Evolutionary conservation across 2,113 vertebrate species (phyloP), one percentile per base, ranked within the genome.

Genomic region (Sylvietta virens): DNA sequence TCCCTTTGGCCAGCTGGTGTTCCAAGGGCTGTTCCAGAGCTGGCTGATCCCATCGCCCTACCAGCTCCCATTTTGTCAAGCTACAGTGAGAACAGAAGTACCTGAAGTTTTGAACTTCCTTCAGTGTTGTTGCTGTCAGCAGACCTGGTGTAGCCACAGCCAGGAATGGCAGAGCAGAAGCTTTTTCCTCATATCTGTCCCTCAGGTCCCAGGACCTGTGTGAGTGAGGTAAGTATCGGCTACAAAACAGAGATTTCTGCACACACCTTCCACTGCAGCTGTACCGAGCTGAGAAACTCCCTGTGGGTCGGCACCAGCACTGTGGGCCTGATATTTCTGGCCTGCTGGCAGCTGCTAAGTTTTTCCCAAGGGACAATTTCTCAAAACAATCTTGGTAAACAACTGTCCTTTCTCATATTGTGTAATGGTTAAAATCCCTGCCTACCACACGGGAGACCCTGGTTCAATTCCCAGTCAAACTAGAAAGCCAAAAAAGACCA

Each of bases 231-330:
- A 6, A 0, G 7, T 8, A 1, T 5, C 31, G 69, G 24, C 39
- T 44, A 3, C 27, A 10, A 0, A 12, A 15, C 51, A n/a, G 28
- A 27, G 28, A 22, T 11, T 39, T 1, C 66, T 61, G 3, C 22
- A 20, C 11, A 22, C 23, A 31, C 57, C 47, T 39, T 51, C 10
- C 18, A 8, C 47, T 35, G 9, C 2, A 15, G n/a, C 6, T 42
- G 28, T 10, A 18, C 31, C 0, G 9, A 45, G 71, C 42, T 79
- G 74, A 24, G 39, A 33, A 47, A 3, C 1, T n/a, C n/a, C 31
- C 14, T 14, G 33, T 4, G 7, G 33, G 30, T 11, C 53, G 7
- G 3, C 21, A 5, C 10, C 2, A 10, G 6, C n/a, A n/a, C n/a
- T n/a, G n/a, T n/a, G n/a, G n/a, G n/a, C n/a, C n/a, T n/a, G n/a